A percentile compares a stretch with the other conserved stretches of the same genome.
phyloP scores from a whole-genome alignment of 2,888 invertebrate genomes.

The Stenodera caucasica region DNA sequence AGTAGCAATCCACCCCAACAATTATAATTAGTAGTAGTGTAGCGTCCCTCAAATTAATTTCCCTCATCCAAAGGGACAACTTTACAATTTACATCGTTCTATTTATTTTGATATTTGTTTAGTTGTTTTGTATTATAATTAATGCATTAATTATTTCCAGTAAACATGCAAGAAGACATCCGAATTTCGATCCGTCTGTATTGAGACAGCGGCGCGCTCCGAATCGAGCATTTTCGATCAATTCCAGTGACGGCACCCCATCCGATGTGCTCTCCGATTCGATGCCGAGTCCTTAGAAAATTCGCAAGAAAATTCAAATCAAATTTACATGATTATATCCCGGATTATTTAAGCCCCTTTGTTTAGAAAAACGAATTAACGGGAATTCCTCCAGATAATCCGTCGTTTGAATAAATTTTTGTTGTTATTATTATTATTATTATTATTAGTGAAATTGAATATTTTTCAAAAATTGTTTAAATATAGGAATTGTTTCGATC shows the following conservation, averaged over 20 bases:
- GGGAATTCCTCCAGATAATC: background rate
- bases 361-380: background rate
- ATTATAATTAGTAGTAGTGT: background rate
- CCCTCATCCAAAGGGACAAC: background rate
- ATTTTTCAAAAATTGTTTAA: no score
- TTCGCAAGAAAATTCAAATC: background rate
- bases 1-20: background rate
- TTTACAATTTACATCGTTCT: background rate
- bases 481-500: conserved; percentile 4
- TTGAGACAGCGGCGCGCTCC: conserved; percentile 59
- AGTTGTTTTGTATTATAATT: conserved; percentile 10
- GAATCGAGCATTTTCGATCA: conserved; percentile 57
- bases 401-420: background rate
- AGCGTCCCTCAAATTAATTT: background rate
- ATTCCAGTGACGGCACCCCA: conserved; percentile 58
- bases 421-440: no score
- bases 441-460: no score
- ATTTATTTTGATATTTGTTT: background rate
- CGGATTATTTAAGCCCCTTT: no score
- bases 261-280: conserved; percentile 59
- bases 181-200: conserved; percentile 63
- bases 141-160: conserved; percentile 47
- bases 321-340: no score
- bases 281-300: conserved; percentile 56
- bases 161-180: conserved; percentile 66